Evolutionary conservation across 2,797 vertebrate species (phyloP).

Genomic region (Hephaestus fuliginosus): DNA sequence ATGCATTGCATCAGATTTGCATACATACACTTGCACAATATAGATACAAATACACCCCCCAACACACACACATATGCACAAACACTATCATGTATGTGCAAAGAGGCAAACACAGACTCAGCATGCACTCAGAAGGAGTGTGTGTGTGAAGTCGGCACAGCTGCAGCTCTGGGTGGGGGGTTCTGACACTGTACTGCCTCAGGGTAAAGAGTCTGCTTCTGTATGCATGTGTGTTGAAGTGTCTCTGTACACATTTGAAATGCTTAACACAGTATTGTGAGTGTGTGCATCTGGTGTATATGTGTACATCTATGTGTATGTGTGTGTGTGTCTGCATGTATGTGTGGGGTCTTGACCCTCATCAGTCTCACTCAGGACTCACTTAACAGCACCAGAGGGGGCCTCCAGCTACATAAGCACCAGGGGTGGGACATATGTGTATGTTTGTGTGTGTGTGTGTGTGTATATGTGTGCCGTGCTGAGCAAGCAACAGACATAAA

Average conservation of each 20-base stretch:
- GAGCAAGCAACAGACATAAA: slow-evolving; percentile 9
- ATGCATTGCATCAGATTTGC: slow-evolving; percentile 12
- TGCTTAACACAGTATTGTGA: slow-evolving; percentile 38
- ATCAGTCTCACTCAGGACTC: slow-evolving; percentile 88
- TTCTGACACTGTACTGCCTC: slow-evolving; percentile 63
- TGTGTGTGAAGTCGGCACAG: slow-evolving; percentile 50
- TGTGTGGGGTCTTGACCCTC: slow-evolving; percentile 78
- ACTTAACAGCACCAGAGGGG: slow-evolving; percentile 84
- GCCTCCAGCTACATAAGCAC: slow-evolving; percentile 61
- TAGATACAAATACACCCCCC: not conserved
- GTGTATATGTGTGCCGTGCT: slow-evolving; percentile 27
- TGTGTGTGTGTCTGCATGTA: slow-evolving; percentile 51
- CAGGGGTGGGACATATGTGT: not conserved
- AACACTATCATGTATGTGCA: not conserved
- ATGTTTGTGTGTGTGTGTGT: slow-evolving; percentile 34
- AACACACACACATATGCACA: not conserved
- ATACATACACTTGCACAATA: not conserved
- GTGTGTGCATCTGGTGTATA: slow-evolving; percentile 24
- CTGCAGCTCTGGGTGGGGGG: slow-evolving; percentile 54
- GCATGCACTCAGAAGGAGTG: slow-evolving; percentile 7
- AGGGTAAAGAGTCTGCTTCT: slow-evolving; percentile 43
- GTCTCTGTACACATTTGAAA: slow-evolving; percentile 31
- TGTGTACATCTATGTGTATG: slow-evolving; percentile 37
- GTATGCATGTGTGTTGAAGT: slow-evolving; percentile 17
- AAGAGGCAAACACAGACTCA: slow-evolving; percentile 13